Percentiles rank a stretch among this genome's conserved stretches.
Conservation (phyloP, 2,113 vertebrate genomes). For the Bucco capensis region DNA sequence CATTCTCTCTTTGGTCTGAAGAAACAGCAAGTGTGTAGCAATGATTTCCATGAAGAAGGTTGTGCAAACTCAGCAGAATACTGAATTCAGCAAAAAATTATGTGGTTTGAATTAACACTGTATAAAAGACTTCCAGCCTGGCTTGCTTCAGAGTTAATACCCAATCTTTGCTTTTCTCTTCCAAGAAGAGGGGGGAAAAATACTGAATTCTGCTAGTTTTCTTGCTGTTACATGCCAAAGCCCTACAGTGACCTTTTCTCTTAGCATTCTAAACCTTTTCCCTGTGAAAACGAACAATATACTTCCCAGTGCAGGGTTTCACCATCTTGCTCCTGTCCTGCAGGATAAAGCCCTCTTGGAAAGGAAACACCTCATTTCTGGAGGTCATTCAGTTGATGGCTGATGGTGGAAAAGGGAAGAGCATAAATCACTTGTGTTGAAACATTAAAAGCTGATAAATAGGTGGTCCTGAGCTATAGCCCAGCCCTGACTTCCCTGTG, state of each 20-base stretch:
- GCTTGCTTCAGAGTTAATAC: conserved; percentile 17
- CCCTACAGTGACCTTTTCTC: not conserved
- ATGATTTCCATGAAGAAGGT: conserved; percentile 74
- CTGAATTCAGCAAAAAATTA: conserved; percentile 70
- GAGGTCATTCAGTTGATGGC: not conserved
- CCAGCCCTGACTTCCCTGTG: not conserved
- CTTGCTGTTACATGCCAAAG: not conserved
- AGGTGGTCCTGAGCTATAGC: not conserved
- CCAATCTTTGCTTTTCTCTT: not conserved
- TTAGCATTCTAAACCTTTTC: not conserved
- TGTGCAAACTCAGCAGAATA: conserved; percentile 67
- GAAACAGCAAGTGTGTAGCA: conserved; percentile 72
- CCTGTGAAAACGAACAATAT: not conserved
- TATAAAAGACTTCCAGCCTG: conserved; percentile 13
- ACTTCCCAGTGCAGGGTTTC: not conserved
- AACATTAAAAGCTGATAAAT: conserved; percentile 13
- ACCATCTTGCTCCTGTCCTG: not conserved
- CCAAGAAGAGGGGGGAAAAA: fast-evolving
- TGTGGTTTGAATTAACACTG: conserved; percentile 23
- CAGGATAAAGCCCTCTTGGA: conserved; percentile 5
- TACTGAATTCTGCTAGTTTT: not conserved
- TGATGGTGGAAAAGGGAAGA: not conserved
- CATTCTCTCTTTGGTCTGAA: conserved; percentile 71
- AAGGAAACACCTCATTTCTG: not conserved
- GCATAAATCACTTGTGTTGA: not conserved